Evolutionary conservation across 2,797 vertebrate genomes (phyloP), one percentile per base, ranked within the genome.

Genomic region (Argentina silus): DNA sequence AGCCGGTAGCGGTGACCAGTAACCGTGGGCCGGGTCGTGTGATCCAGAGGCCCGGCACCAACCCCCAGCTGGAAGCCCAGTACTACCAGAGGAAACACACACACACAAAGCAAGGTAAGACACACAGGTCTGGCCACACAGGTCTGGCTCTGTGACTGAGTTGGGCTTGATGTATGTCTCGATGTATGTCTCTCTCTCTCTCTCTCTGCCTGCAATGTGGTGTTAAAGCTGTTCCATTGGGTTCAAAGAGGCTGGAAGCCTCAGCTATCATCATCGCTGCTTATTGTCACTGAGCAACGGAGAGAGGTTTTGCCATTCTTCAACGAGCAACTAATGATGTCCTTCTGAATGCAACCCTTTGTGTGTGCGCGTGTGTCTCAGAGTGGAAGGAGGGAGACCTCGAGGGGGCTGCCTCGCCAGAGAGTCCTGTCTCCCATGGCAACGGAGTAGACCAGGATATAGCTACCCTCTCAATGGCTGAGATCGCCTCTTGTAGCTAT

Each of bases 401-500:
- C 78, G 76, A 93, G 79, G 91, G 90, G 78, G 92, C 87, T 42
- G 90, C 93, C 62, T 78, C 88, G 19, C 94, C 94, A 88, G 94
- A 95, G 67, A 92, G 82, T 86, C 89, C 85, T 0, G 91, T 93
- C 71, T 89, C 84, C 64, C 66, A 85, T 1, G 50, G 82, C 70
- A 97, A 95, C 73, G 93, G 95, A 79, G 67, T 92, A 55, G 92
- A 95, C 78, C 88, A 87, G 0, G 72, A 95, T 67, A 78, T 85
- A 61, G 79, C 91, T 70, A 75, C 94, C 69, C 91, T 96, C 53
- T 99, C 98, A 51, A 97, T 96, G 95, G 98, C 98, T 81, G 98
- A 99, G 93, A 98, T 99, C 77, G 98, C 98, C 55, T 99, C 98
- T 67, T 99, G 98, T 86, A 99, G 97, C 90, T 99, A 99, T 45